Conservation (phyloP, 2,113 vertebrate species). For the Tor tambroides region DNA sequence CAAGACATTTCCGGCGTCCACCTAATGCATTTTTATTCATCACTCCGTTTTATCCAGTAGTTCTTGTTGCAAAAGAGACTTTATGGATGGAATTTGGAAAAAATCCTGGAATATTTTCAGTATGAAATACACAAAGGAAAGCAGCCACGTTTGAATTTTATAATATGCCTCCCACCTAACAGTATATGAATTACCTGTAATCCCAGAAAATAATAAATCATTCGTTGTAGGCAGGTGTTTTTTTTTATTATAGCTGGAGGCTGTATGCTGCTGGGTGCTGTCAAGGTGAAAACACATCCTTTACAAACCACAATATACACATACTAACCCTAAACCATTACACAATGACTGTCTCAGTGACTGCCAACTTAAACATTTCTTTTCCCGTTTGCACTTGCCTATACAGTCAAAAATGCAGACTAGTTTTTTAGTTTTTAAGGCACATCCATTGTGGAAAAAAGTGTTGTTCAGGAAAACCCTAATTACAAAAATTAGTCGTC, state of each 20-base stretch:
- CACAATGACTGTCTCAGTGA: background rate
- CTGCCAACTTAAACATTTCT: background rate
- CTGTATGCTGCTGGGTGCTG: background rate
- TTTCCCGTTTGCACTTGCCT: background rate
- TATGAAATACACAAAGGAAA: background rate
- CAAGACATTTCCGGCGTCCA: background rate
- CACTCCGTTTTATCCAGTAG: background rate
- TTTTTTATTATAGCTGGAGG: background rate
- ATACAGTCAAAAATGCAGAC: background rate
- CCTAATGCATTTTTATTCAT: background rate
- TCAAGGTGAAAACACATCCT: conserved; percentile 1
- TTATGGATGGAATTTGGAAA: background rate
- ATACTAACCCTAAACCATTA: conserved; percentile 14
- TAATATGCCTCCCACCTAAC: background rate
- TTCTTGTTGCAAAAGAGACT: background rate
- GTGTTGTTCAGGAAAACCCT: background rate
- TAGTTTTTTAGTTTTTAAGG: background rate
- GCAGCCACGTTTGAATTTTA: background rate
- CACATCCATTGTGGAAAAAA: background rate
- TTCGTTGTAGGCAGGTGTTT: background rate
- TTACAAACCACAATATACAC: background rate
- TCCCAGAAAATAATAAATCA: background rate
- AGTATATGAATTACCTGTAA: conserved; percentile 3
- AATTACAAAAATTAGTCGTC: background rate
- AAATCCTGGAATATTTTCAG: background rate